Evolutionary conservation across 2,888 invertebrate species (phyloP).

Genomic region (Baronia brevicornis): DNA sequence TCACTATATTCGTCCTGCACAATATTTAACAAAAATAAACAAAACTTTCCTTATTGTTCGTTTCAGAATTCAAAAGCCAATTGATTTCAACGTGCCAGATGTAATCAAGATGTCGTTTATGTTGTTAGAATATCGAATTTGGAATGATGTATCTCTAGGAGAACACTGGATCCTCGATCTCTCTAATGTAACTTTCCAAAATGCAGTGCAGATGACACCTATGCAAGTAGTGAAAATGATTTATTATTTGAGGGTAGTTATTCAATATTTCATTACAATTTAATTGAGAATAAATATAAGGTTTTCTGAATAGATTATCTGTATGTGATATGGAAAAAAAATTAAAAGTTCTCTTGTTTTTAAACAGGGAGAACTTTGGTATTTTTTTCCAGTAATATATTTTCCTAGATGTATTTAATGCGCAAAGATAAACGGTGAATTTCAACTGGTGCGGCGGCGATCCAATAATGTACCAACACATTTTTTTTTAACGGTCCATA

Average conservation of each 20-base stretch:
- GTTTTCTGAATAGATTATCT: no score
- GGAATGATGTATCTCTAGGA: constrained; percentile 5
- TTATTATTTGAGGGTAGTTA: constrained; percentile 16
- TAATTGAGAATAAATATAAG: no score
- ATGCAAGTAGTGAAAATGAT: constrained; percentile 5
- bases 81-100: constrained; percentile 6
- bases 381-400: no score
- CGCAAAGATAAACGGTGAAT: no score
- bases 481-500: no score
- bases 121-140: constrained; percentile 4
- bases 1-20: no score
- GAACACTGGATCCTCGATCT: constrained; percentile 13
- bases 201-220: constrained; percentile 13
- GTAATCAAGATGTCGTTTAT: constrained; percentile 6
- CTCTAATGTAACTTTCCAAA: constrained; percentile 7
- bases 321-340: no score
- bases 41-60: background rate
- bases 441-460: no score
- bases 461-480: no score
- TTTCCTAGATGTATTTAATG: no score
- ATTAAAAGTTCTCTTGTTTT: no score
- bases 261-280: constrained; percentile 15
- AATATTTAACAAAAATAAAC: background rate
- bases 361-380: no score
- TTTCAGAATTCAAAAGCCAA: constrained; percentile 6